Evolutionary conservation across 2,888 invertebrate genomes (phyloP).

Genomic region (Sipha maydis): DNA sequence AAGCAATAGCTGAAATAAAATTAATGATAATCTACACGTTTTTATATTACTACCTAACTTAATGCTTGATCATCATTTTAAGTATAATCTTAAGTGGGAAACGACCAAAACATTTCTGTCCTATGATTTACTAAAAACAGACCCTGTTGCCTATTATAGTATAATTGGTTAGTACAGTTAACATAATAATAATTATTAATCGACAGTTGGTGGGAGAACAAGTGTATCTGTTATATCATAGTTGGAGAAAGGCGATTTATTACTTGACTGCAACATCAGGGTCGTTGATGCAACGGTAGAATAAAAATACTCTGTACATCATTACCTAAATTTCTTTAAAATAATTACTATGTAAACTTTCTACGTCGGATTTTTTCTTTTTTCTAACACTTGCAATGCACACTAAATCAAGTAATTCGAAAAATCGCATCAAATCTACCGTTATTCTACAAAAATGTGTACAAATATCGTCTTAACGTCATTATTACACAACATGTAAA

Average conservation of each 20-base stretch:
- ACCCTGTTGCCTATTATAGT: not conserved
- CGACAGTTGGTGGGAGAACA: not conserved
- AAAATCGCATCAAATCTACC: not conserved
- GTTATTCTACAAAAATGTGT: not conserved
- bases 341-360: conserved; percentile 49
- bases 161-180: not conserved
- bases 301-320: conserved; percentile 39
- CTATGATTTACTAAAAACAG: not conserved
- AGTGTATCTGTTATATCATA: conserved; percentile 50
- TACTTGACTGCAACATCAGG: conserved; percentile 33
- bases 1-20: not conserved
- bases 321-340: conserved; percentile 10
- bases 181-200: not conserved
- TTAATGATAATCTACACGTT: not conserved
- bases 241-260: conserved; percentile 57
- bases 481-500: too few species aligned
- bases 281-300: conserved; percentile 43
- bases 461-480: too few species aligned
- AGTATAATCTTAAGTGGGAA: not conserved
- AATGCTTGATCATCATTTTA: not conserved
- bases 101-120: not conserved
- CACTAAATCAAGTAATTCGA: not conserved
- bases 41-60: too few species aligned
- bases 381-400: not conserved
- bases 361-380: conserved; percentile 35